Evolutionary conservation across 2,797 vertebrate genomes (phyloP).

Genomic region (Aphelocoma californica): DNA sequence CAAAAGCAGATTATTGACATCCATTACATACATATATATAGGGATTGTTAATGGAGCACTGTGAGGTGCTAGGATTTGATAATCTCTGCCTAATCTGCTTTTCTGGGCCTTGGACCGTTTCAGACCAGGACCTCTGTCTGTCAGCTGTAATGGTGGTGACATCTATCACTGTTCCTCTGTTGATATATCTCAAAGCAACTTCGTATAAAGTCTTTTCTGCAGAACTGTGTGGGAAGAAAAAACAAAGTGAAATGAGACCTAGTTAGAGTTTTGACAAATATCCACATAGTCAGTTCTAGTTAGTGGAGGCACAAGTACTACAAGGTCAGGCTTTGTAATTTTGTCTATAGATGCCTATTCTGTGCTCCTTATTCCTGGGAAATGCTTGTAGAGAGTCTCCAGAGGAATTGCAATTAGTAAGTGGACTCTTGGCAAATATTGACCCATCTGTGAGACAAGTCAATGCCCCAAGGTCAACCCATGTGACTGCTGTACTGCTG

Average conservation of each 20-base stretch:
- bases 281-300: background rate
- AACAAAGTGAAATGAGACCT: background rate
- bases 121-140: background rate
- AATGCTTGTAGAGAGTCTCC: background rate
- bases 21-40: background rate
- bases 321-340: background rate
- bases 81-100: background rate
- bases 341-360: background rate
- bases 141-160: background rate
- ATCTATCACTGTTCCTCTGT: background rate
- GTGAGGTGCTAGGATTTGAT: background rate
- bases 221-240: background rate
- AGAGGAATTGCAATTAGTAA: background rate
- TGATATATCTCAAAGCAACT: background rate
- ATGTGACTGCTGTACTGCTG: background rate
- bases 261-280: background rate
- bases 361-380: background rate
- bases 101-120: background rate
- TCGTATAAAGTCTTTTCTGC: background rate
- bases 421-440: background rate
- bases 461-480: background rate
- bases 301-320: background rate
- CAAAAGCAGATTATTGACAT: background rate
- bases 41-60: background rate
- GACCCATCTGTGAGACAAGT: background rate